Evolutionary conservation across 1,140 invertebrate species (phyloP), one percentile per base, ranked within the genome.

Genomic region (Artemia franciscana): DNA sequence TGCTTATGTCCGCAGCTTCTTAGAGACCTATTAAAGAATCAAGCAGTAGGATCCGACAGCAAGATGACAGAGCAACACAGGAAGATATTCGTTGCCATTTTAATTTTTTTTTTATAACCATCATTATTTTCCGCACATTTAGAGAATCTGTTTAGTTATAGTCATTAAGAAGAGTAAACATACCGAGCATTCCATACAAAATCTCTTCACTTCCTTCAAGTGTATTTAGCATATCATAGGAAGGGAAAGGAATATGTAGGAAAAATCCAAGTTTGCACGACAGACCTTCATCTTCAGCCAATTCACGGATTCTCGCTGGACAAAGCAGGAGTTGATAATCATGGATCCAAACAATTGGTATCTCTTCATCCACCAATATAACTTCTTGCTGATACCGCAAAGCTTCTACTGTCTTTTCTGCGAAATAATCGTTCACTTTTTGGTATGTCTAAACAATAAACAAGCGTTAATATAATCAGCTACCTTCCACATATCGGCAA

Each of bases 291-390:
- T 73, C 71, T 61, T 73, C 71, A 56, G 70, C 68, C 18, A 66
- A 69, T 64, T 71, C 65, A 28, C 74, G 68, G 26, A 76, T 69
- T 24, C 65, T 70, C 61, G 65, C 73, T 4, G 74, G 73, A 9
- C 72, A 70, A 23, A 74, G 62, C 73, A 75, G 72, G 15, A 76
- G 69, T 60, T 76, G 74, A 65, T 76, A 76, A 66, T 76, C 74
- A 65, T 76, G 74, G 23, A 76, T 73, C 74, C 74, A 76, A n/a
- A 76, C 68, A 15, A 76, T 62, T n/a, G 73, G 73, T 21, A 68
- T 65, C 57, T 68, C 27, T 7, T 64, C 65, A 27, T 67, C 57
- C 5, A 65, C 67, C 58, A 71, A 69, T 57, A 70, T 64, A n/a
- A 67, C 61, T 26, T 68, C 66, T 21, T 67, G 51, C 5, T 67